Conservation (phyloP, 2,797 vertebrate species). For the Sternarchorhynchus goeldii region DNA sequence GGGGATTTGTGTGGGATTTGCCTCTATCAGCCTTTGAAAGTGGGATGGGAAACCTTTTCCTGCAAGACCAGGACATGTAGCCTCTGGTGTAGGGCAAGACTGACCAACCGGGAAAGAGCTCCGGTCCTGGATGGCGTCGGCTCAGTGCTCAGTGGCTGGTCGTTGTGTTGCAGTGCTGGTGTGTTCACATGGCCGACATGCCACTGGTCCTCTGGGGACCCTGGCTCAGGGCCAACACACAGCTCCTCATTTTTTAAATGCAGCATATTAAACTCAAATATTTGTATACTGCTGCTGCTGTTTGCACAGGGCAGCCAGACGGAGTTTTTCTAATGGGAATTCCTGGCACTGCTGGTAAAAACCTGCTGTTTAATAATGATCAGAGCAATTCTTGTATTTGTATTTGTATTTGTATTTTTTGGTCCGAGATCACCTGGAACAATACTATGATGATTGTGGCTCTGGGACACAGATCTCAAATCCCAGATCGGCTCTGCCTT, state of each 20-base stretch:
- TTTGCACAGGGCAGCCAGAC: conserved; percentile 34
- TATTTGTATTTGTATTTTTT: background rate
- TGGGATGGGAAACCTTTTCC: background rate
- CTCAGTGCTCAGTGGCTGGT: conserved; percentile 12
- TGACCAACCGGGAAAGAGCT: conserved; percentile 7
- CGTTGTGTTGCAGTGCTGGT: background rate
- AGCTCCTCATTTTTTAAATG: conserved; percentile 44
- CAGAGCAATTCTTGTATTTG: background rate
- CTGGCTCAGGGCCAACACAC: conserved; percentile 32
- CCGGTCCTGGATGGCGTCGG: conserved; percentile 16
- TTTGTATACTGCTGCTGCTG: conserved; percentile 40
- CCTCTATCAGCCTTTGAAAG: no score
- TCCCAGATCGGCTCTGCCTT: conserved; percentile 20
- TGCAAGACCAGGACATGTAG: background rate
- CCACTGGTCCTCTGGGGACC: conserved; percentile 36
- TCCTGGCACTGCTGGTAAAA: conserved; percentile 18
- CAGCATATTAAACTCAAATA: conserved; percentile 38
- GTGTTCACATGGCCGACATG: conserved; percentile 28
- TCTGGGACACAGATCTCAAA: conserved; percentile 25
- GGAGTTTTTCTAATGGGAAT: conserved; percentile 30
- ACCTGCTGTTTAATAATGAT: conserved; percentile 31
- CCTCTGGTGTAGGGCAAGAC: background rate
- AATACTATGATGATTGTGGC: conserved; percentile 21
- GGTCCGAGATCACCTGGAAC: conserved; percentile 11
- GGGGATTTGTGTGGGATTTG: no score